Evolutionary conservation across 2,888 invertebrate species (phyloP).

Genomic region (Notodromas monacha): DNA sequence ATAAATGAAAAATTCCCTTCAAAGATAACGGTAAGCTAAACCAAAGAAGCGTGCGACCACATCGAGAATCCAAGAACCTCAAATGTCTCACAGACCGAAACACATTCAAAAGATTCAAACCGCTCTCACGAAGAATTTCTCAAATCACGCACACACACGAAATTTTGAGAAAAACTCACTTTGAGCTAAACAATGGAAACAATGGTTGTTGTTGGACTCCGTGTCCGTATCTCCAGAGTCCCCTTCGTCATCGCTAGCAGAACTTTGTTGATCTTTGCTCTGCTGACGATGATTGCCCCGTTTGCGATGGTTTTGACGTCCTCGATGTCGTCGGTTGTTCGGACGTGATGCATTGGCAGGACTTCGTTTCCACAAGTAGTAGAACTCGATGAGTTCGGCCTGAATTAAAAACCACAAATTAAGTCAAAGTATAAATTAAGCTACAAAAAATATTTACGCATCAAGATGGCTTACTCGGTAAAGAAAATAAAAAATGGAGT

Average conservation of each 20-base stretch:
- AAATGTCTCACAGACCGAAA: too few species aligned
- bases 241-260: not conserved
- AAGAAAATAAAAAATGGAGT: not conserved
- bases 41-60: not conserved
- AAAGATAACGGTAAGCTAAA: not conserved
- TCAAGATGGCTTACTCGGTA: not conserved
- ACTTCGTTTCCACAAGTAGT: slow-evolving; percentile 98
- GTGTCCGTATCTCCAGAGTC: slow-evolving; percentile 14
- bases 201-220: not conserved
- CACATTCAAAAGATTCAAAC: too few species aligned
- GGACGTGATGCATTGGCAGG: slow-evolving; percentile 81
- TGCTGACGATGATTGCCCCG: slow-evolving; percentile 25
- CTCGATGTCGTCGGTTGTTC: too few species aligned
- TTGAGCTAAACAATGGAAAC: not conserved
- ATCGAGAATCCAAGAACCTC: too few species aligned
- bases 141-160: too few species aligned
- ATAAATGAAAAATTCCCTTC: slow-evolving; percentile 1
- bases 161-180: too few species aligned
- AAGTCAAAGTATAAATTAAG: slow-evolving; percentile 8
- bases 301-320: slow-evolving; percentile 49
- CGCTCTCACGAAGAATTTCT: too few species aligned
- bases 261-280: not conserved
- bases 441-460: slow-evolving; percentile 7
- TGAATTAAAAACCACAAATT: too few species aligned
- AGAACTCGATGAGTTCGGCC: slow-evolving; percentile 88